Percentiles rank a stretch among this genome's conserved stretches.
phyloP scores from a whole-genome alignment of 2,888 invertebrate genomes.

The Poecilobothrus nobilitatus region DNA sequence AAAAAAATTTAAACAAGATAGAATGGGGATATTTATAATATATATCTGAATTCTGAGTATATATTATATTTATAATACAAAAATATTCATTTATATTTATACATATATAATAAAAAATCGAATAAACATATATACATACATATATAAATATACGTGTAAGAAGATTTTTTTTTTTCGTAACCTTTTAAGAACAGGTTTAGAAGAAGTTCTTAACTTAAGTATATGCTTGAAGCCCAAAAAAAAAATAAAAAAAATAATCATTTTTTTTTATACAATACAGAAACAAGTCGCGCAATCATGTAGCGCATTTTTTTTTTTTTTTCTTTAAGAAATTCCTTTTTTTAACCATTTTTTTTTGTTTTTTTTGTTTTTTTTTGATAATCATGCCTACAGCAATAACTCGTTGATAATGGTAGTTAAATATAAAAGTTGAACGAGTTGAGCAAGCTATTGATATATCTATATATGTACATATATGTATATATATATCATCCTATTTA shows the following conservation, averaged over 20 bases:
- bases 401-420: neutral
- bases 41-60: no score
- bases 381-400: neutral
- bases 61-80: no score
- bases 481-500: conserved; percentile 14
- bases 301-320: neutral
- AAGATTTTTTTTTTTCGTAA: neutral
- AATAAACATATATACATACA: neutral
- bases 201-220: neutral
- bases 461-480: conserved; percentile 16
- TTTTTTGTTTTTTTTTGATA: neutral
- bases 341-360: neutral
- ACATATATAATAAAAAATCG: neutral
- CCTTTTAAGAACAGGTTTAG: neutral
- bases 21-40: no score
- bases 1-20: no score
- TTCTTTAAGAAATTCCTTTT: neutral
- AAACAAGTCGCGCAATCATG: neutral
- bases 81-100: neutral
- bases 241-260: neutral
- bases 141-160: neutral
- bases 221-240: neutral
- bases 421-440: neutral
- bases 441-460: conserved; percentile 5
- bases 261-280: neutral